A percentile compares a stretch with the other conserved stretches of the same genome.
phyloP scores from a whole-genome alignment of 2,888 invertebrate species.

The Cylindroiulus punctatus region DNA sequence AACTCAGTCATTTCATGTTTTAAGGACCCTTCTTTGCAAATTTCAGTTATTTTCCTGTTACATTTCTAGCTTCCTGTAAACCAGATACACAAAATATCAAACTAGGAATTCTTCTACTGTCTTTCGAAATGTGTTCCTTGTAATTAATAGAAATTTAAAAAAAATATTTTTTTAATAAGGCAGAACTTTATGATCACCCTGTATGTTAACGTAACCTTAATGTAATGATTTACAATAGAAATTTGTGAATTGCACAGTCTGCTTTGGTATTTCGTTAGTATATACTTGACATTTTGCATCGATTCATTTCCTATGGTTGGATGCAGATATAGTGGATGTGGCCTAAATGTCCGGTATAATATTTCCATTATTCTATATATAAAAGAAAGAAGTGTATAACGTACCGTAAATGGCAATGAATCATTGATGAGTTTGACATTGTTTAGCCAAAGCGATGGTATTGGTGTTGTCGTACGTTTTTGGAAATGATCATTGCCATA shows the following conservation, averaged over 20 bases:
- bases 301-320: neutral
- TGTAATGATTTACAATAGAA: too few species aligned
- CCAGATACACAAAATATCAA: too few species aligned
- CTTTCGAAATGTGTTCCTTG: too few species aligned
- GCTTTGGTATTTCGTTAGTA: too few species aligned
- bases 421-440: conserved; percentile 8
- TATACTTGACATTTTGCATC: neutral
- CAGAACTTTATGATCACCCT: too few species aligned
- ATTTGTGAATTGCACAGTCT: too few species aligned
- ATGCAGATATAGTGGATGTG: neutral
- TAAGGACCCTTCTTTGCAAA: neutral
- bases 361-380: neutral
- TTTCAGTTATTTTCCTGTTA: conserved; percentile 6
- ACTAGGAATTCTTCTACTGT: too few species aligned
- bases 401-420: neutral
- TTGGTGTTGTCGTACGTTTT: neutral
- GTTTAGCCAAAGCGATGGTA: neutral
- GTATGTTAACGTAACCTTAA: too few species aligned
- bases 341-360: neutral
- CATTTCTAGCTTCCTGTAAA: too few species aligned
- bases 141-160: too few species aligned
- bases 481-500: neutral
- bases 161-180: too few species aligned
- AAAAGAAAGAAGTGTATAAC: neutral
- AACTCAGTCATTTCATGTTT: neutral